These are phyloP conservation scores for Salvelinus sp. DNA, from an alignment of 2,113 vertebrate genomes.

Conservation along the genomic window DNA sequence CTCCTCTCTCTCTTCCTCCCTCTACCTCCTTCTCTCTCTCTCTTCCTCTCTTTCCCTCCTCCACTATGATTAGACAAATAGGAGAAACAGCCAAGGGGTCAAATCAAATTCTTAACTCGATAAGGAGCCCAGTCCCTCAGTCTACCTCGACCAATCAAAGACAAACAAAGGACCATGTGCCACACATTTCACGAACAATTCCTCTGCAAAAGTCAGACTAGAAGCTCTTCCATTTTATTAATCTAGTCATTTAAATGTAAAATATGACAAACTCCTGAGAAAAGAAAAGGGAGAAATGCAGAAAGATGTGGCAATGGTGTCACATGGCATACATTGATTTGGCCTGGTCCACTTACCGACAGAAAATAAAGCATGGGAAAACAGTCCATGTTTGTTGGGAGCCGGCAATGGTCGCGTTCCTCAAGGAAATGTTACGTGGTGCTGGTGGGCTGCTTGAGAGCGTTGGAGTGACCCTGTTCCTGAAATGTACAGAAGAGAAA, in stretches of 20 bases:
- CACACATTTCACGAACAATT: constrained; percentile 43
- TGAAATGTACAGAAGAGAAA: constrained; percentile 51
- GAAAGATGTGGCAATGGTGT: constrained; percentile 4
- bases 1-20: neutral
- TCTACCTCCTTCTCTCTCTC: constrained; percentile 20
- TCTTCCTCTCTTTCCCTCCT: constrained; percentile 33
- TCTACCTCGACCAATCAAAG: constrained; percentile 51
- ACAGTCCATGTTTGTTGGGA: constrained; percentile 99
- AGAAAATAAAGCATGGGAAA: constrained; percentile 96
- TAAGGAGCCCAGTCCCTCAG: constrained; percentile 54
- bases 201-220: constrained; percentile 41
- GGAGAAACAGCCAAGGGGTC: constrained; percentile 59
- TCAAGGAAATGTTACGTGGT: constrained; percentile 83
- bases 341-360: constrained; percentile 85
- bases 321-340: constrained; percentile 29
- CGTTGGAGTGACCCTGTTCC: constrained; percentile 76
- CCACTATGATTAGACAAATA: constrained; percentile 68
- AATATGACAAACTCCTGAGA: too few species aligned
- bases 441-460: constrained; percentile 74
- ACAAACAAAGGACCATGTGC: constrained; percentile 46
- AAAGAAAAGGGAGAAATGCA: constrained; percentile 1
- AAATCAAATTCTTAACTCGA: constrained; percentile 66
- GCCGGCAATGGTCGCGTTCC: constrained; percentile 81
- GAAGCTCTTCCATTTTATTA: constrained; percentile 13
- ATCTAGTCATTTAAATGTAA: neutral